Evolutionary conservation across 2,113 vertebrate species (phyloP).

Genomic region (Eretmochelys imbricata): DNA sequence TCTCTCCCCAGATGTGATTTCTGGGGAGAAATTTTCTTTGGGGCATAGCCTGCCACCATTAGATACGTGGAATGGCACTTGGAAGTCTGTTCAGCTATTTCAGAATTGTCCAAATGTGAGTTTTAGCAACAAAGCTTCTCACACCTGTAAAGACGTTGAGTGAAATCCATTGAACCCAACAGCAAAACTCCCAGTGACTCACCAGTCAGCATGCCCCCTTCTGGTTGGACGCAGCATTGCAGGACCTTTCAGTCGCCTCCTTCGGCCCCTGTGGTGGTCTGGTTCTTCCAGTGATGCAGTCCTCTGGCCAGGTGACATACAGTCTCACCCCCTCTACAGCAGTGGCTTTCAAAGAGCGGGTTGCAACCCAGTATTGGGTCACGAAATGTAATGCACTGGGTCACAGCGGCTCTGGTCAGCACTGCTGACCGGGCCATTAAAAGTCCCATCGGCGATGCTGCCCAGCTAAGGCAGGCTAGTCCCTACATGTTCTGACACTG

Average conservation of each 20-base stretch:
- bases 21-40: neutral
- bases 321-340: neutral
- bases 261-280: neutral
- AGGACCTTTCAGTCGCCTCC: neutral
- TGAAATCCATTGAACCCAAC: neutral
- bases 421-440: too few species aligned
- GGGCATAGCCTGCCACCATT: neutral
- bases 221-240: neutral
- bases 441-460: too few species aligned
- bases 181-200: neutral
- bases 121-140: neutral
- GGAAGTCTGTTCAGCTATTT: neutral
- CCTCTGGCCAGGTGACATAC: neutral
- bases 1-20: neutral
- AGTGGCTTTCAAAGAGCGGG: too few species aligned
- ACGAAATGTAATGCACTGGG: too few species aligned
- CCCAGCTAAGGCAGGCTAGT: too few species aligned
- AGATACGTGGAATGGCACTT: neutral
- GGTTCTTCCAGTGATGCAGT: neutral
- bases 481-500: too few species aligned
- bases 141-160: neutral
- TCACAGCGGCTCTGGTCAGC: rapidly evolving
- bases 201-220: neutral
- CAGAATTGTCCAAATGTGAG: neutral
- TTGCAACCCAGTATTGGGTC: too few species aligned